phyloP scores from a whole-genome alignment of 2,888 invertebrate species.

The Atethmia centrago region DNA sequence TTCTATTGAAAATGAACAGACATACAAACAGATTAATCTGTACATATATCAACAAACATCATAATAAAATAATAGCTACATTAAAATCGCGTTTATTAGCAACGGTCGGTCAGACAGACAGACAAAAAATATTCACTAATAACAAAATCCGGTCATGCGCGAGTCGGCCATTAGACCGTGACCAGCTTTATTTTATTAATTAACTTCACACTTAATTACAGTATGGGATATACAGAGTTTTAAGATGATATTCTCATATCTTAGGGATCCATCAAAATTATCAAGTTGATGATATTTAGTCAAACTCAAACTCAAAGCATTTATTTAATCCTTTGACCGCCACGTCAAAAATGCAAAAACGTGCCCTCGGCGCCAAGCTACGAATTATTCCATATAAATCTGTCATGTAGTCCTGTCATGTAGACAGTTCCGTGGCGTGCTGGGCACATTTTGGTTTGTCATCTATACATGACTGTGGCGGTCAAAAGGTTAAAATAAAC shows the following conservation, averaged over 20 bases:
- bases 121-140: constrained; percentile 56
- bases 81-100: constrained; percentile 58
- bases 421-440: too few species aligned
- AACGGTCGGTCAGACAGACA: constrained; percentile 34
- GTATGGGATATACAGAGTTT: background rate
- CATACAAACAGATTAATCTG: background rate
- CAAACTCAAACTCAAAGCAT: too few species aligned
- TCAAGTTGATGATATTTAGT: too few species aligned
- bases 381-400: too few species aligned
- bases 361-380: too few species aligned
- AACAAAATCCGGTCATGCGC: constrained; percentile 54
- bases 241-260: background rate
- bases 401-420: too few species aligned
- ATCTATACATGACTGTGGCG: too few species aligned
- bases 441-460: too few species aligned
- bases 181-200: constrained; percentile 37
- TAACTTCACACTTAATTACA: constrained; percentile 47
- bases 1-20: background rate
- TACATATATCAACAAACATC: constrained; percentile 11
- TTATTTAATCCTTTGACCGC: too few species aligned
- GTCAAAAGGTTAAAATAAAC: too few species aligned
- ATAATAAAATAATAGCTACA: constrained; percentile 52
- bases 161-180: constrained; percentile 44
- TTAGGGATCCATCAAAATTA: background rate
- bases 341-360: too few species aligned